Conservation (phyloP, 2,888 invertebrate genomes). For the Halocaridina rubra region DNA sequence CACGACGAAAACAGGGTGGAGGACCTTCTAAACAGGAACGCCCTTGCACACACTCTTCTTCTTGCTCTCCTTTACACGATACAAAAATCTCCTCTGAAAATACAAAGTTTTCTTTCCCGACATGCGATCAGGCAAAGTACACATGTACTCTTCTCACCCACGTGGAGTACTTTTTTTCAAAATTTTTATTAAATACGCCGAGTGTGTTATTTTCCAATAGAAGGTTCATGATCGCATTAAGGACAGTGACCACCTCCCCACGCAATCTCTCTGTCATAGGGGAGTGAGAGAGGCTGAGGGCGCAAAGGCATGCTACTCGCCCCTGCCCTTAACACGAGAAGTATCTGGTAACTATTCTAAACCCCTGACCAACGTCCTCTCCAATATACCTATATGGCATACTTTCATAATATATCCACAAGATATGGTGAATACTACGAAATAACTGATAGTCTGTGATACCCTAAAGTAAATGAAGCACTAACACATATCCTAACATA, state of each 20-base stretch:
- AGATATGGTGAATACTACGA: neutral
- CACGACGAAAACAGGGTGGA: neutral
- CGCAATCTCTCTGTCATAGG: neutral
- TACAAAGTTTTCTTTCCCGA: neutral
- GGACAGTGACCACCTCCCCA: slow-evolving; percentile 18
- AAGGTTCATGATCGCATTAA: neutral
- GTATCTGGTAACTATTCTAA: neutral
- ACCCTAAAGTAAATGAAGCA: too few relatives aligned
- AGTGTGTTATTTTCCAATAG: neutral
- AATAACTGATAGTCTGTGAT: too few relatives aligned
- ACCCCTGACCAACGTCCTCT: neutral
- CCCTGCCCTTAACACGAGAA: too few relatives aligned
- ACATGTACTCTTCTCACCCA: too few relatives aligned
- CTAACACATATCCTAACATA: too few relatives aligned
- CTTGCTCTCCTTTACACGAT: neutral
- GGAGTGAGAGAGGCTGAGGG: too few relatives aligned
- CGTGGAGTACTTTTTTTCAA: too few relatives aligned
- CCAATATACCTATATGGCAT: neutral
- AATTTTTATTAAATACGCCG: too few relatives aligned
- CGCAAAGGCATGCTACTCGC: too few relatives aligned
- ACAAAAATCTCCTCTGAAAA: neutral
- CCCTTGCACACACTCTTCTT: neutral
- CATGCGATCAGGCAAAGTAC: too few relatives aligned
- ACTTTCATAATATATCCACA: neutral
- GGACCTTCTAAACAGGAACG: neutral